phyloP scores from a whole-genome alignment of 2,888 invertebrate genomes.

The Minunthozetes semirufus region DNA sequence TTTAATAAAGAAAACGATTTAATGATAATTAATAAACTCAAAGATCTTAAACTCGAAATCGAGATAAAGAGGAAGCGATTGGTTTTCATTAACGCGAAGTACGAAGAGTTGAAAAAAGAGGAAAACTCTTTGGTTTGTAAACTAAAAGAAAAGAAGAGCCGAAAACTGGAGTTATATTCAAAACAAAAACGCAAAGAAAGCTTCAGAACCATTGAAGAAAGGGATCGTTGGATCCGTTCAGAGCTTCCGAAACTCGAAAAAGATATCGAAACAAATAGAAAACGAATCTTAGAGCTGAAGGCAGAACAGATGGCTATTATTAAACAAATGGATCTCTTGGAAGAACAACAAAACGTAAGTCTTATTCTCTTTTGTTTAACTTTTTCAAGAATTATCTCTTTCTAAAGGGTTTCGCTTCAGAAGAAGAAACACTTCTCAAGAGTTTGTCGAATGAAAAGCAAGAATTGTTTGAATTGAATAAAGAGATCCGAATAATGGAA shows the following conservation, averaged over 20 bases:
- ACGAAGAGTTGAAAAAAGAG: constrained; percentile 81
- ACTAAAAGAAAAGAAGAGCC: constrained; percentile 87
- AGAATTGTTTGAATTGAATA: constrained; percentile 61
- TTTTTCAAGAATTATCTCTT: constrained; percentile 46
- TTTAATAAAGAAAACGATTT: constrained; percentile 77
- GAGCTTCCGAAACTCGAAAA: constrained; percentile 86
- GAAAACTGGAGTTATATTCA: constrained; percentile 93
- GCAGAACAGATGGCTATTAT: constrained; percentile 67
- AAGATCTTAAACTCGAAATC: constrained; percentile 73
- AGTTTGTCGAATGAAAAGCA: constrained; percentile 68
- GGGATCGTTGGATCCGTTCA: constrained; percentile 94
- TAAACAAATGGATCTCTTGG: constrained; percentile 49
- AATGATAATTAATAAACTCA: constrained; percentile 79
- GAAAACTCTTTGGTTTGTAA: constrained; percentile 88
- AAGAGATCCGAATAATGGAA: constrained; percentile 65
- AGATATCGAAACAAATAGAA: constrained; percentile 77
- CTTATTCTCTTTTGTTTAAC: not conserved
- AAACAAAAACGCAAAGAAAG: constrained; percentile 92
- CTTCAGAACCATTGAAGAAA: constrained; percentile 79
- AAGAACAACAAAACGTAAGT: constrained; percentile 62
- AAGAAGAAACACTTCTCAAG: not conserved
- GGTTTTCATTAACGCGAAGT: constrained; percentile 56
- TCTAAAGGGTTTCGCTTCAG: not conserved
- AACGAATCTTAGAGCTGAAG: constrained; percentile 82
- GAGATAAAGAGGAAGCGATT: not conserved